phyloP scores from a whole-genome alignment of 2,888 invertebrate species.

The Dasysyrphus albostriatus region DNA sequence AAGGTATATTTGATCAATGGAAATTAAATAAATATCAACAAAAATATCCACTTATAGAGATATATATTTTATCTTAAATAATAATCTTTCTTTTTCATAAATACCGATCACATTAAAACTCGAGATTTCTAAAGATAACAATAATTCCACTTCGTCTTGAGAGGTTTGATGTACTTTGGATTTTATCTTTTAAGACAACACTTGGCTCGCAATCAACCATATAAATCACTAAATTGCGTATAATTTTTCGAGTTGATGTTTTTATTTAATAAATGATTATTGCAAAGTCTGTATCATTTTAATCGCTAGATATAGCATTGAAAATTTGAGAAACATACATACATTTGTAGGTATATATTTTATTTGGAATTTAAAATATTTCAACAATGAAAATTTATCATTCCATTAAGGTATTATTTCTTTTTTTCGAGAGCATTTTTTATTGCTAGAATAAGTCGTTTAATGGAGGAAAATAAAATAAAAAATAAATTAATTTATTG shows the following conservation, averaged over 20 bases:
- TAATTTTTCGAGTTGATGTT: background rate
- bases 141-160: background rate
- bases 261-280: background rate
- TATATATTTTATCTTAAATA: background rate
- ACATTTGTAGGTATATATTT: no score
- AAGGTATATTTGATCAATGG: background rate
- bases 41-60: background rate
- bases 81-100: background rate
- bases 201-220: background rate
- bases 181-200: slow-evolving; percentile 16
- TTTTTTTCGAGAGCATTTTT: background rate
- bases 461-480: background rate
- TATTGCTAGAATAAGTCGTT: background rate
- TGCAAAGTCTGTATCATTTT: background rate
- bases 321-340: background rate
- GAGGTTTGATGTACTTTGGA: background rate
- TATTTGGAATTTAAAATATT: slow-evolving; percentile 5
- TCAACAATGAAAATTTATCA: background rate
- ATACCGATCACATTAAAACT: background rate
- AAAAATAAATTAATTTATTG: no score
- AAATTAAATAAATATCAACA: background rate
- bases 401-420: background rate
- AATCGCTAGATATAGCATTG: background rate
- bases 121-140: slow-evolving; percentile 5
- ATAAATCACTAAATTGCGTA: slow-evolving; percentile 3